Conservation (phyloP, 2,888 invertebrate genomes). For the Scaptomyza polygonia region DNA sequence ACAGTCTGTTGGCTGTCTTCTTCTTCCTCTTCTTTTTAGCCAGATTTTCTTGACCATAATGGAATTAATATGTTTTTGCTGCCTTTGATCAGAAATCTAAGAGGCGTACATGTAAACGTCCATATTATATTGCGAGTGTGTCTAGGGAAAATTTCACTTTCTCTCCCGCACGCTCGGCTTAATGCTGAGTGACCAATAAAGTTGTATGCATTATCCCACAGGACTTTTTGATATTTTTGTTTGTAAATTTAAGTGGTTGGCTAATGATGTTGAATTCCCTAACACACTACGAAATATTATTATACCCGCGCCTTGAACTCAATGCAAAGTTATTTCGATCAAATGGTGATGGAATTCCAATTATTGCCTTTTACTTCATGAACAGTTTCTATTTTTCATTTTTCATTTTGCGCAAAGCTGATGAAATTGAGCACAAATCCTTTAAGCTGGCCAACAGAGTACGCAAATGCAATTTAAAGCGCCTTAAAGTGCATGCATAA, state of each 20-base stretch:
- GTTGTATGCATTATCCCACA: constrained; percentile 26
- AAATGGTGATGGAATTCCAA: constrained; percentile 1
- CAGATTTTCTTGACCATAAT: constrained; percentile 70
- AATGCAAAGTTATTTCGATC: constrained; percentile 1
- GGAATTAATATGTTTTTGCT: constrained; percentile 69
- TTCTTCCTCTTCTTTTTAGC: constrained; percentile 28
- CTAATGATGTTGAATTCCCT: constrained; percentile 24
- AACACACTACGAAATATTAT: constrained; percentile 21
- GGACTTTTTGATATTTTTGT: constrained; percentile 45
- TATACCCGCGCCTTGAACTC: too few species aligned
- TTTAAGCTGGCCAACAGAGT: constrained; percentile 7
- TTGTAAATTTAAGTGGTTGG: constrained; percentile 44
- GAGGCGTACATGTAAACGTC: constrained; percentile 30
- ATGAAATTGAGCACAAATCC: constrained; percentile 8
- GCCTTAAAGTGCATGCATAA: constrained; percentile 2
- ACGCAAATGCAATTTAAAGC: constrained; percentile 26
- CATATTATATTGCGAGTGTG: background rate
- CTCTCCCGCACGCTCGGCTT: constrained; percentile 19
- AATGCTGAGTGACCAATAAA: constrained; percentile 28
- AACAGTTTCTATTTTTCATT: background rate
- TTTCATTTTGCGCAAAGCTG: background rate
- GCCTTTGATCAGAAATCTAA: constrained; percentile 67
- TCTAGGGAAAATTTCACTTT: background rate
- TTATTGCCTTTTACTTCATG: background rate
- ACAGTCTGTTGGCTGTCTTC: constrained; percentile 20